Evolutionary conservation across 37 sponge, comb jelly and placozoan species (phyloP), one percentile per base, ranked within the genome.

Genomic region (Eunapius fragilis): DNA sequence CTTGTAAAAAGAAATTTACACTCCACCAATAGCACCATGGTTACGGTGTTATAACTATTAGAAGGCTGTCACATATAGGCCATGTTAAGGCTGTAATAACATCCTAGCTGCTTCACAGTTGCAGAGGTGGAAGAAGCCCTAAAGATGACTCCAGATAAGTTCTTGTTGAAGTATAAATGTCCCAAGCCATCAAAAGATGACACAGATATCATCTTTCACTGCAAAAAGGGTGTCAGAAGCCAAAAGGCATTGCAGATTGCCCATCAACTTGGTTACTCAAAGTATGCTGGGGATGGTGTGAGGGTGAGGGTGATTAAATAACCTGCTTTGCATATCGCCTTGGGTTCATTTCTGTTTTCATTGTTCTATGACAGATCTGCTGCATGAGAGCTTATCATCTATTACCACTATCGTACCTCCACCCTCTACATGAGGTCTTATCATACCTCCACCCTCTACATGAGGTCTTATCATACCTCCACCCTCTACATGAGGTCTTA

Each of bases 111-210:
- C 34, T 31, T n/a, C 68, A 10, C 67, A 93, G 96, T 96, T 75
- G 92, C 92, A 48, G 89, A 88, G 25, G 89, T 96, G 37, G 87
- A 83, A 37, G 83, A 88, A 32, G 96, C 94, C 28, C 67, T 96
- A 2, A 28, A 28, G 27, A 19, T 94, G 76, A 17, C 33, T 58
- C 81, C 81, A 23, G 92, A 88, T 26, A 77, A 67, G 19, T 96
- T 96, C 58, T 19, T 78, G 86, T 31, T 31, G 32, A 82, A 72
- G 31, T 96, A 93, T 74, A 82, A 87, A 33, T 73, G 32, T 14
- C 13, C 0, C 9, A 91, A 96, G 41, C 96, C 96, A 5, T 47
- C 76, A 24, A 67, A 49, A 27, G 80, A 82, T 0, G 85, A 89
- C 38, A 33, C 49, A 0, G 67, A 94, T 49, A 87, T 96, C 67